A percentile compares a stretch with the other conserved stretches of the same genome.
Conservation (phyloP, 2,113 vertebrate genomes). For the Oryzias woworae region DNA sequence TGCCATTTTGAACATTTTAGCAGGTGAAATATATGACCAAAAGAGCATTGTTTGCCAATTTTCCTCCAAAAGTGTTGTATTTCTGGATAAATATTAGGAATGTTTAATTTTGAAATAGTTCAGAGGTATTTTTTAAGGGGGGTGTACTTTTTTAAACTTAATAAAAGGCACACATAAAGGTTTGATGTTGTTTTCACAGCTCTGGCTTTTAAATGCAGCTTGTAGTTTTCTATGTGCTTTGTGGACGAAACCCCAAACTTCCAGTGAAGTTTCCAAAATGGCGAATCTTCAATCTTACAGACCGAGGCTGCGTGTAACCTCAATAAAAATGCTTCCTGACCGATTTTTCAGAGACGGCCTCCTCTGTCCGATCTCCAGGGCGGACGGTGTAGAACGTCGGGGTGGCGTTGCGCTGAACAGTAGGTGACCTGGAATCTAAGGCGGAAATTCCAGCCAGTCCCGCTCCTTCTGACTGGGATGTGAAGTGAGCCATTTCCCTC, state of each 20-base stretch:
- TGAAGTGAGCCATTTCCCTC: slow-evolving; percentile 28
- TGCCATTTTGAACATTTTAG: no score
- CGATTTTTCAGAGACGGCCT: background rate
- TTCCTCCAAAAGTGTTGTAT: no score
- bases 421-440: slow-evolving; percentile 48
- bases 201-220: no score
- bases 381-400: background rate
- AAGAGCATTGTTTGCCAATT: no score
- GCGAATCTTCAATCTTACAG: background rate
- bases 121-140: no score
- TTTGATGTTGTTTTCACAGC: no score
- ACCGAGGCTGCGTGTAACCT: slow-evolving; percentile 1
- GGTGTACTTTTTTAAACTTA: no score
- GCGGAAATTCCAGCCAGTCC: slow-evolving; percentile 16
- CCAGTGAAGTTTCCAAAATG: background rate
- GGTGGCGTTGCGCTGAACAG: background rate
- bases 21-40: no score
- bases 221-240: background rate
- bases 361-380: background rate
- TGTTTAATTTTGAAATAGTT: no score
- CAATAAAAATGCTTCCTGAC: slow-evolving; percentile 7
- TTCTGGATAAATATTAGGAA: no score
- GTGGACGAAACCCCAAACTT: background rate
- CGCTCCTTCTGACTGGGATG: slow-evolving; percentile 14
- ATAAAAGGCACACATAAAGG: no score